Percentiles rank a stretch among this genome's conserved stretches.
phyloP scores from a whole-genome alignment of 2,888 invertebrate genomes.

The Synanthedon formicaeformis region DNA sequence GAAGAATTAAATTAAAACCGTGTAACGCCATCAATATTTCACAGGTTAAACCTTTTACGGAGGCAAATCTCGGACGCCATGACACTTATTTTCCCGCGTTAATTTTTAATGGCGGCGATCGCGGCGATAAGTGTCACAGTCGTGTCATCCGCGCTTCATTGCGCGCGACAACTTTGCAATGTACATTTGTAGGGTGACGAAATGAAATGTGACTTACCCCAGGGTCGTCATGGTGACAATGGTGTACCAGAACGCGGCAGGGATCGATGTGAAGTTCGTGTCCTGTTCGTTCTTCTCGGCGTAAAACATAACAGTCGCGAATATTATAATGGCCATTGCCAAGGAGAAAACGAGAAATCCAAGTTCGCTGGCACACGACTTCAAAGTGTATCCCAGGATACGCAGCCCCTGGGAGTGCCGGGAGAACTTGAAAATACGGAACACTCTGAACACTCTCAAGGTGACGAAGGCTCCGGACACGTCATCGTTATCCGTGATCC shows the following conservation, averaged over 20 bases:
- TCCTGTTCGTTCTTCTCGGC: conserved; percentile 98
- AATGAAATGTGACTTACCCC: conserved; percentile 80
- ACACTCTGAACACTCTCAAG: conserved; percentile 97
- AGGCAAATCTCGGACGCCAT: conserved; percentile 43
- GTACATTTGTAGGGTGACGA: conserved; percentile 1
- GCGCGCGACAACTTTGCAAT: background rate
- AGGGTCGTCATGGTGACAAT: conserved; percentile 99
- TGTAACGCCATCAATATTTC: conserved; percentile 32
- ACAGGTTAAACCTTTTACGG: conserved; percentile 38
- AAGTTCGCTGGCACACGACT: conserved; percentile 98
- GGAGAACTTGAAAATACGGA: conserved; percentile 99
- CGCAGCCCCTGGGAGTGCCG: conserved; percentile 98
- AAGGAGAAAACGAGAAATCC: conserved; percentile 99
- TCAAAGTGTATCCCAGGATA: conserved; percentile 98
- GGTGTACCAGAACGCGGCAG: conserved; percentile 99
- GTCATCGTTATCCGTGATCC: conserved; percentile 97
- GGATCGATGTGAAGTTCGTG: conserved; percentile 99
- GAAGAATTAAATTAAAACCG: conserved; percentile 21
- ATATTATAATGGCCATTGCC: conserved; percentile 99
- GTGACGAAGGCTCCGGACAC: conserved; percentile 99
- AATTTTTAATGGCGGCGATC: conserved; percentile 55
- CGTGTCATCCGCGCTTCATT: conserved; percentile 15
- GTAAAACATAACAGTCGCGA: conserved; percentile 99
- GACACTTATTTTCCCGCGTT: conserved; percentile 52
- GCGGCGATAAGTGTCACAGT: conserved; percentile 53